Base-by-base conservation (phyloP, 1,140 invertebrate species). In the Paraescarpia echinospica region DNA sequence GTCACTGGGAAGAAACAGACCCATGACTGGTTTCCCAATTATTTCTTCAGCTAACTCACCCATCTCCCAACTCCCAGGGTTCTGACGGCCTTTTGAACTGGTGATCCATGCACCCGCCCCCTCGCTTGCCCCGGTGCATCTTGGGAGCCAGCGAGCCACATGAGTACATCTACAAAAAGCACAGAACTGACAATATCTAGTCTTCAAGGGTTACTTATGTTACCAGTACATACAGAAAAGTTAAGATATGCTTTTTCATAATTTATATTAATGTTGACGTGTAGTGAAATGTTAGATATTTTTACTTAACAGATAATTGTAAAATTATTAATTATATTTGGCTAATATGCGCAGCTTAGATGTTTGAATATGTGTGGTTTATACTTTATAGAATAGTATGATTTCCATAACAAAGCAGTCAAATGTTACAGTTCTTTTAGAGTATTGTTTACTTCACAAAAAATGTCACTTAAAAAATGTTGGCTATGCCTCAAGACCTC, bases 31-130 rank as follows among this genome's bases (percentile, higher is more conserved):
- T 12, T 31, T 77, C 22, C 0, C 59, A 77, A 77, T 77, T 77
- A 1, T 9, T 18, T 18, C 48, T 51, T 51, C 48, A 8, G 8
- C 18, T 27, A 31, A 31, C 34, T 94, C 95, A 97, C 96, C 97
- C 97, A 95, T 97, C 97, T 92, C 96, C 96, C 34, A 96, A 93
- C 94, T 97, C 97, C 97, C 97, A 97, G 9, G 97, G 97, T 94
- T 97, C 96, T 89, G 97, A 94, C 6, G 96, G 96, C 92, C 96
- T 34, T 34, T 96, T 94, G 93, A 97, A 97, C 92, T 95, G 95
- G 91, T 96, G 96, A 94, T 97, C 96, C 94, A 96, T 96, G 93
- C 96, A 96, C 8, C 96, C 96, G 33, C 96, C 96, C 34, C 96
- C 96, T 89, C 96, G 94, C 51, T 95, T 95, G 35, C 96, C 96